Evolutionary conservation across 2,888 invertebrate species (phyloP), one percentile per base, ranked within the genome.

Genomic region (Leucophenga montana): DNA sequence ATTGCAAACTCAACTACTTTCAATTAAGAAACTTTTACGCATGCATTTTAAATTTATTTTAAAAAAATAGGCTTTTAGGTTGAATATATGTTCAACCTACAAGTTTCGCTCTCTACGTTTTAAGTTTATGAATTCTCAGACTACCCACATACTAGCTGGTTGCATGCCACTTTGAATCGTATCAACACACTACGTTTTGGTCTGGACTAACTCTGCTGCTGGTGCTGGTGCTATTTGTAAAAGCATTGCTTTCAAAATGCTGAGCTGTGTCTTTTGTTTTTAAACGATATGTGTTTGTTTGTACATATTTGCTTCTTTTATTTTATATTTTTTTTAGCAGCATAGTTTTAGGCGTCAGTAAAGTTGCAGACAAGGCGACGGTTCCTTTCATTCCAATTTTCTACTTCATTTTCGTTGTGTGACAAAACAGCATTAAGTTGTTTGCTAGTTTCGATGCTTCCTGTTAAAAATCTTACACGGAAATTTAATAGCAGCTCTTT

Each of bases 281-380:
- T 64, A n/a, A 22, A 27, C 57, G 57, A 57, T 8, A 27, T n/a
- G 5, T 39, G 9, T 39, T 39, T 33, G n/a, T 8, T 33, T 3
- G 33, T 33, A 33, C 8, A 33, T 33, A 14, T 53, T n/a, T 46
- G 53, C 16, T 64, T 44, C 13, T 46, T 1, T 20, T 46, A 13
- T 64, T 48, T 64, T 2, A 4, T 65, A 39, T 1, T 22, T 16
- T 11, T 16, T 14, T 48, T 27, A 46, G 22, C 46, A 39, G 54
- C 62, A 61, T 62, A 62, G 31, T 62, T 62, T 53, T 53, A 62
- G 68, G 68, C 68, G 68, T 50, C 68, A 68, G 22, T 44, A 66
- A 56, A 56, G 33, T 66, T 54, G 39, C 44, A 66, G 65, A 33
- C 59, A 59, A 64, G 62, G 46, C 62, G 62, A 64, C 62, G 48